Base-by-base conservation (phyloP, 2,888 invertebrate species). In the Catocala fraxini region DNA sequence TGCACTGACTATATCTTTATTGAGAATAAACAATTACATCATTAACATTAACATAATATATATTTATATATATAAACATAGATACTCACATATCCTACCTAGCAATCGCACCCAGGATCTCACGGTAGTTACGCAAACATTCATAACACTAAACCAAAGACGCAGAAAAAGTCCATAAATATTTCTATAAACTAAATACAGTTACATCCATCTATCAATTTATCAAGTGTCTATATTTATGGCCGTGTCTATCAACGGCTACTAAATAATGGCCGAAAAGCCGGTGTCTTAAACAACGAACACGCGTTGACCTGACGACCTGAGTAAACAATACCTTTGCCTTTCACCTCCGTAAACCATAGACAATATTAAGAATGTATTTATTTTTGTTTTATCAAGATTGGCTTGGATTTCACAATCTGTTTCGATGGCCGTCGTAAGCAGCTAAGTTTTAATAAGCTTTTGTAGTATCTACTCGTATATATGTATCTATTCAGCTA, bases 381-480 rank as follows among this genome's bases (percentile, higher is more conserved):
- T 78, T 75, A 78, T 75, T 75, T 78, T 71, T 75, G 64, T 69
- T 68, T 69, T 75, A 78, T 75, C 75, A 72, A 75, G 75, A 78
- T 75, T 67, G 65, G 58, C 62, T 71, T 57, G 55, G 56, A 59
- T 71, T 78, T 75, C 73, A 67, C 72, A 71, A 75, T 74, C 46
- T 43, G 6, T 64, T 59, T 48, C 59, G 35, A 7, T n/a, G n/a
- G n/a, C n/a, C n/a, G n/a, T n/a, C n/a, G n/a, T n/a, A n/a, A n/a
- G n/a, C n/a, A n/a, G n/a, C 35, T 35, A 35, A 35, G 35, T 35
- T 35, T 35, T 5, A 35, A 7, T 35, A 7, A 35, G 35, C 35
- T 35, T 35, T 6, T 2, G 35, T 35, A 4, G 0, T 35, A 35
- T 35, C 4, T 5, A 35, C n/a, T n/a, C n/a, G n/a, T n/a, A n/a